Percentiles rank a stretch among this genome's conserved stretches.
Evolutionary conservation across 2,113 vertebrate genomes (phyloP).

Genomic region (cat (Felis catus)): DNA sequence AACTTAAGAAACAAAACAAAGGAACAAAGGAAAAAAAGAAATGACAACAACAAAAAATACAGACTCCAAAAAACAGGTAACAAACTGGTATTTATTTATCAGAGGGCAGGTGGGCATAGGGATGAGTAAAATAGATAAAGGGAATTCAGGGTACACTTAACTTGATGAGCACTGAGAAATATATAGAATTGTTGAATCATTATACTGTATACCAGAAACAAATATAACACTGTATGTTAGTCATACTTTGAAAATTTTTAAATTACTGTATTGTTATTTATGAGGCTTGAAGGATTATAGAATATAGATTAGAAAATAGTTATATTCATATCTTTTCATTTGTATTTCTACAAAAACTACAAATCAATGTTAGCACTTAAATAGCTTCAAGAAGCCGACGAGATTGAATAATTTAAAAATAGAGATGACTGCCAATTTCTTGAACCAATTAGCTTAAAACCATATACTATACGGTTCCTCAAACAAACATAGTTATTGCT

Average conservation of each 20-base stretch:
- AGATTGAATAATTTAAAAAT: not conserved
- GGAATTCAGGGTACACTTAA: not conserved
- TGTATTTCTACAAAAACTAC: constrained; percentile 7
- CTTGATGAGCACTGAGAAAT: not conserved
- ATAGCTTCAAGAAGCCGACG: not conserved
- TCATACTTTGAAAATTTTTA: not conserved
- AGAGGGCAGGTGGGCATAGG: not conserved
- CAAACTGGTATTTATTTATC: not conserved
- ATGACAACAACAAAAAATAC: not conserved
- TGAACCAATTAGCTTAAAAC: not conserved
- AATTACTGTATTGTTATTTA: not conserved
- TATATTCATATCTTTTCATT: not conserved
- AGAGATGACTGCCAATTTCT: not conserved
- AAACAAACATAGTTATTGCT: not conserved
- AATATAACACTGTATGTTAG: not conserved
- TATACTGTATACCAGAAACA: not conserved
- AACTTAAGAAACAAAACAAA: not conserved
- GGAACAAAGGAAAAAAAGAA: not conserved
- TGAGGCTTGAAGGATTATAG: not conserved
- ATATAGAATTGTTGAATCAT: not conserved
- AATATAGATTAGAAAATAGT: not conserved
- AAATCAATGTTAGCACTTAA: constrained; percentile 10
- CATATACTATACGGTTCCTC: not conserved
- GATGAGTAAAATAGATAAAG: not conserved
- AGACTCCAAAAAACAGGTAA: not conserved